Evolutionary conservation across 2,797 vertebrate genomes (phyloP), one percentile per base, ranked within the genome.

Genomic region (Corythornis leucogaster): DNA sequence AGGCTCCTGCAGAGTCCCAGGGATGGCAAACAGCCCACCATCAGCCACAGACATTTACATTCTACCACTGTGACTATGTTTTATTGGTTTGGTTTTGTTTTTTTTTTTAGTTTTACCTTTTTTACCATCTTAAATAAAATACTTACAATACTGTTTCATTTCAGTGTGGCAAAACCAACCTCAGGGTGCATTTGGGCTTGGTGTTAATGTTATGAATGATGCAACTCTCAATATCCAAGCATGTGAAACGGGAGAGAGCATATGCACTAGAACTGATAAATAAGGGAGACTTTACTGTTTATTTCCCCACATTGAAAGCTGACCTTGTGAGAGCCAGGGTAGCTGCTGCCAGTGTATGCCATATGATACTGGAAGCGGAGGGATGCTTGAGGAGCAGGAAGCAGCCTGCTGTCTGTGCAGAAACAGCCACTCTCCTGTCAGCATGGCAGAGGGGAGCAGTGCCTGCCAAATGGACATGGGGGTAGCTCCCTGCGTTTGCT

Each of bases 361-460:
- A 5, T 12, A 12, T 1, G 5, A 58, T 17, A 9, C 19, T 12
- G 18, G 51, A 1, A 0, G 45, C 3, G 6, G 53, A 80, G 11
- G 1, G 8, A 35, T 67, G 70, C 48, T 25, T 1, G 0, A 0
- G 0, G 45, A 67, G 55, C 2, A 2, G 58, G 70, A 85, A 62
- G 25, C 1, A 2, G 18, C 45, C 59, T 5, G 3, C 30, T 67
- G 28, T 18, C 61, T 40, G 1, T n/a, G 25, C 66, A 51, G 80
- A 66, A 87, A 46, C 9, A 42, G 18, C 9, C 13, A 1, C 55
- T 57, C 46, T 62, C n/a, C 57, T 48, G 35, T 25, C 43, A 55
- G 42, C 0, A 0, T 6, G 5, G 35, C 55, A 38, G 11, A 42
- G 55, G 43, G 28, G 31, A 81, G 35, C 1, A 0, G 38, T 50